A percentile compares a stretch with the other conserved stretches of the same genome.
phyloP scores from a whole-genome alignment of 2,113 vertebrate genomes.

The Pleuronectes platessa region DNA sequence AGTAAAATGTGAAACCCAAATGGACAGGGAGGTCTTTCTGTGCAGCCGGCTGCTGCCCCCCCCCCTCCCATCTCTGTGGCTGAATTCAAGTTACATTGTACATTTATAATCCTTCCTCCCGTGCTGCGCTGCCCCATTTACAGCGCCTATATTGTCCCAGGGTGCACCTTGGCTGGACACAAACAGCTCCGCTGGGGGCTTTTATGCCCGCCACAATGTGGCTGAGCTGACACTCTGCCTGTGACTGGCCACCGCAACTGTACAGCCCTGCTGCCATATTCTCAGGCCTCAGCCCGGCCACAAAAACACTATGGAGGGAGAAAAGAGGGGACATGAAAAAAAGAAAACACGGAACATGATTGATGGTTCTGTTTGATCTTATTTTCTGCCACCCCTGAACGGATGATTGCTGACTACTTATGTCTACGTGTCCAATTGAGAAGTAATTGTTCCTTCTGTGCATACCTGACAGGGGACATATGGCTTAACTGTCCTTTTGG shows the following conservation, averaged over 20 bases:
- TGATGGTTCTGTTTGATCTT: slow-evolving; percentile 79
- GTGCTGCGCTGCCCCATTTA: slow-evolving; percentile 60
- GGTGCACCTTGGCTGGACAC: slow-evolving; percentile 74
- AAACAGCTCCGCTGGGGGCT: slow-evolving; percentile 73
- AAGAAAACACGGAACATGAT: slow-evolving; percentile 71
- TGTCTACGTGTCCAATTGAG: slow-evolving; percentile 73
- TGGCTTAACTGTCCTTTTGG: slow-evolving; percentile 65
- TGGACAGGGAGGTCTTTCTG: slow-evolving; percentile 12
- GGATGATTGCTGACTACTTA: slow-evolving; percentile 77
- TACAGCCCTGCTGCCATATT: slow-evolving; percentile 67
- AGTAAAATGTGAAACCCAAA: background rate
- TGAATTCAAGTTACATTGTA: slow-evolving; percentile 46
- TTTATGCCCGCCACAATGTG: slow-evolving; percentile 72
- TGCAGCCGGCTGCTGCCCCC: background rate
- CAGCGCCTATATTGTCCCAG: slow-evolving; percentile 43
- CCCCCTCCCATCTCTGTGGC: background rate
- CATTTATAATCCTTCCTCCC: slow-evolving; percentile 64
- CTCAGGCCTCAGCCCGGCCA: slow-evolving; percentile 62
- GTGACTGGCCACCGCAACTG: slow-evolving; percentile 69
- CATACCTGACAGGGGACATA: slow-evolving; percentile 76
- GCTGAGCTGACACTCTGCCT: slow-evolving; percentile 77
- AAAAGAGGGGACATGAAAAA: slow-evolving; percentile 59
- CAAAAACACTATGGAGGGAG: slow-evolving; percentile 70
- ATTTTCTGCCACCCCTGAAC: slow-evolving; percentile 76
- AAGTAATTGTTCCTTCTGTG: slow-evolving; percentile 76